Evolutionary conservation across 2,113 vertebrate genomes (phyloP).

Genomic region (Esox niger): DNA sequence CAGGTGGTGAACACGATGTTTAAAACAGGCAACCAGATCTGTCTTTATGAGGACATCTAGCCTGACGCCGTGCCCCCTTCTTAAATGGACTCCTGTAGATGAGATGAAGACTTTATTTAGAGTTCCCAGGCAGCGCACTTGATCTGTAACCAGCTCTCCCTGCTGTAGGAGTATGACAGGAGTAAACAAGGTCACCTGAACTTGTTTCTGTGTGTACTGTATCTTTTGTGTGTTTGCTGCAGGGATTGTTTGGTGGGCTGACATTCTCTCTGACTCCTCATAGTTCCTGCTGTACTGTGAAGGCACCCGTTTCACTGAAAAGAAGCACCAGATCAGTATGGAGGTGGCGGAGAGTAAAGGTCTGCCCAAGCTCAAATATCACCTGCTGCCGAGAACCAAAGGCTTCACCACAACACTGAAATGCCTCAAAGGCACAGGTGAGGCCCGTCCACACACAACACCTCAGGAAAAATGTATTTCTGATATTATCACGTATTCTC

Average conservation of each 20-base stretch:
- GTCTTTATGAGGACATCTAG: neutral
- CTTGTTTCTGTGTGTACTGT: conserved; percentile 16
- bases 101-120: conserved; percentile 1
- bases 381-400: conserved; percentile 93
- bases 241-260: neutral
- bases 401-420: conserved; percentile 96
- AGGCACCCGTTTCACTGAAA: conserved; percentile 96
- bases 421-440: conserved; percentile 95
- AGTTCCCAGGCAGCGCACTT: conserved; percentile 1
- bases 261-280: neutral
- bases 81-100: neutral
- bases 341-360: conserved; percentile 95
- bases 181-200: conserved; percentile 27
- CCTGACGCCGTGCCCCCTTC: neutral
- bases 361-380: conserved; percentile 90
- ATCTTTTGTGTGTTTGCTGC: conserved; percentile 2
- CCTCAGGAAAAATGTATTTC: too few relatives aligned
- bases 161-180: conserved; percentile 14
- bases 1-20: neutral
- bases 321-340: conserved; percentile 97
- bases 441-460: conserved; percentile 1
- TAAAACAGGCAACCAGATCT: neutral
- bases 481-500: neutral
- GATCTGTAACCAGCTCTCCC: conserved; percentile 27
- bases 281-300: conserved; percentile 97